Percentiles rank a stretch among this genome's conserved stretches.
Conservation (phyloP, 92 coral and sea anemone species). For the Palythoa grandis region DNA sequence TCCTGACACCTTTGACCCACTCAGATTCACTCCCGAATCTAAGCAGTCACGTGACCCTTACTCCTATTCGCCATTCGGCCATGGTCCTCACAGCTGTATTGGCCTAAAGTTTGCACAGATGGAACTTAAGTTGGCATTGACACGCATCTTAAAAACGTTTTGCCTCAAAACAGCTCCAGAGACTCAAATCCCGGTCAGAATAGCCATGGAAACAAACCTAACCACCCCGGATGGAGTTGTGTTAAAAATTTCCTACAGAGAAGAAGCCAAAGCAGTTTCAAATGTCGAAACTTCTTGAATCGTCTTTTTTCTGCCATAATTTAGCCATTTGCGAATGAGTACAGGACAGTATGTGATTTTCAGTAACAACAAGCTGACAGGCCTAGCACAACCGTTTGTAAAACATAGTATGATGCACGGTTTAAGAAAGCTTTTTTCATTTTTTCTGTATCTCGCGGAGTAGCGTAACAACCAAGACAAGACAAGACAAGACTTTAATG, state of each 20-base stretch:
- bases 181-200: slow-evolving; percentile 25
- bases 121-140: slow-evolving; percentile 35
- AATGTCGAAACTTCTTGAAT: neutral
- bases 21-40: slow-evolving; percentile 3
- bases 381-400: too few species aligned
- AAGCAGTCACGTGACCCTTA: slow-evolving; percentile 38
- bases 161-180: slow-evolving; percentile 4
- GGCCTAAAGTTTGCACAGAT: slow-evolving; percentile 44
- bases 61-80: slow-evolving; percentile 26
- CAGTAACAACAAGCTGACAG: too few species aligned
- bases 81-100: slow-evolving; percentile 42
- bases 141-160: slow-evolving; percentile 6
- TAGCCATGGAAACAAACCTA: slow-evolving; percentile 22
- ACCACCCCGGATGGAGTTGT: slow-evolving; percentile 33
- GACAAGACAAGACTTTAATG: too few species aligned
- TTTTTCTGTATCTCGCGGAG: too few species aligned
- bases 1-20: slow-evolving; percentile 36
- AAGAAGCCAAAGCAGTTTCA: neutral
- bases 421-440: too few species aligned
- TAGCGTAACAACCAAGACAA: too few species aligned
- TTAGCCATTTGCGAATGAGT: too few species aligned
- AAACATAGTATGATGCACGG: too few species aligned
- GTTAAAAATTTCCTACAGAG: neutral
- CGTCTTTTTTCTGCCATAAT: too few species aligned
- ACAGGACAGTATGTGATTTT: too few species aligned